Base-by-base conservation (phyloP, 2,888 invertebrate genomes). In the Auanema freiburgensis region DNA sequence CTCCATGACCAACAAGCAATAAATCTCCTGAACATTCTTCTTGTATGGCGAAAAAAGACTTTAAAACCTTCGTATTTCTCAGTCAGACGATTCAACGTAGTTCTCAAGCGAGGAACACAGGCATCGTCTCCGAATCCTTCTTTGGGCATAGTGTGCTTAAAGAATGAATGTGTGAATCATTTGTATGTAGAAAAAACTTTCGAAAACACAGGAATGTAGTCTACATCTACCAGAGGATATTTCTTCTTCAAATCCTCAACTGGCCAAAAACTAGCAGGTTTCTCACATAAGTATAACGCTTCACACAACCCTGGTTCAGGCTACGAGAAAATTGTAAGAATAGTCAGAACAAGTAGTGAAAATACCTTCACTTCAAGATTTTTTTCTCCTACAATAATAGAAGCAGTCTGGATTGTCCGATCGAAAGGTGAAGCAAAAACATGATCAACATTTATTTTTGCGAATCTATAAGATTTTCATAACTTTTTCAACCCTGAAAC, bases 391-490 rank as follows among this genome's bases (percentile, higher is more conserved):
- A 77, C 65, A 16, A 82, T 71, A 12, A 58, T 55, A 0, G 74
- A 72, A 1, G 79, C 78, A 0, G 81, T 81, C 43, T 81, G 79
- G 16, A 81, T 60, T 5, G 81, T 81, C 23, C 81, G 57, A 59
- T 82, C 81, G 59, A 77, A 81, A 4, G 81, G 81, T 1, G 80
- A 80, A 1, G 77, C 76, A 52, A 78, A 81, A 8, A 76, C 61
- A 59, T 76, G 77, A n/a, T 74, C 66, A 51, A 81, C 65, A 1
- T 66, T 41, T 8, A 76, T 62, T 23, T 79, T 72, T 14, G 69
- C 55, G 63, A 81, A 81, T 41, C 79, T 79, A 16, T 57, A 64
- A 54, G n/a, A 18, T 42, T 16, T 14, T 21, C 12, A 11, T 50
- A n/a, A 43, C 11, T n/a, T 5, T 8, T 46, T 46, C 23, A 18